Evolutionary conservation across 2,113 vertebrate genomes (phyloP), one percentile per base, ranked within the genome.

Genomic region (Chrysemys picta): DNA sequence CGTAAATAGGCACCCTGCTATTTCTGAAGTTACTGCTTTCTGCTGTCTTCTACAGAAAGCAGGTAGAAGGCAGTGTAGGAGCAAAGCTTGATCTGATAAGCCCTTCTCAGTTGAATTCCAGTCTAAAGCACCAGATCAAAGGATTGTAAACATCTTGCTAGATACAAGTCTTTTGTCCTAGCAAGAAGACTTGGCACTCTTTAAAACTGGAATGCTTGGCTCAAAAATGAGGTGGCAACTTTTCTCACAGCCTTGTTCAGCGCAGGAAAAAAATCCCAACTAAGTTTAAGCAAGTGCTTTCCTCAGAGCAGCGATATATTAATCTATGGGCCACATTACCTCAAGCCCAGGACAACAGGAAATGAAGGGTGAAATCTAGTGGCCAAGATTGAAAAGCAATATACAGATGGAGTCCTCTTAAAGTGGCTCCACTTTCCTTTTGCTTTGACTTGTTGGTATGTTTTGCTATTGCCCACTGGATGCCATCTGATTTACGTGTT

Each of bases 171-270:
- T 76, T 5, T 22, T 11, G 72, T 22, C 72, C 24, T 38, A 45
- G 27, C 25, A 50, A 54, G 88, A 10, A 45, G 54, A 80, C 4
- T 31, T 29, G 87, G 4, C 57, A 54, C 11, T 53, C 49, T 38
- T 75, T 76, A 88, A 93, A 91, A 82, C 10, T 16, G 42, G 75
- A 91, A 88, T 19, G 35, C 5, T 81, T 53, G 22, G 80, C 52
- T 53, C 16, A n/a, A 11, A 85, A 88, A 81, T 19, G 42, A 78
- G 49, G n/a, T 27, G 13, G 17, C 31, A 89, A 49, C 49, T 29
- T 89, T 65, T 82, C 62, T 89, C 83, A 53, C 38, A 47, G 16
- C 53, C 53, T 88, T 72, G 59, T 86, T 3, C 91, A 94, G 57
- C 49, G 59, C 11, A 95, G n/a, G 79, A 90, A 87, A 88, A 22